phyloP scores from a whole-genome alignment of 2,888 invertebrate species.

The Eugnorisma glareosa region DNA sequence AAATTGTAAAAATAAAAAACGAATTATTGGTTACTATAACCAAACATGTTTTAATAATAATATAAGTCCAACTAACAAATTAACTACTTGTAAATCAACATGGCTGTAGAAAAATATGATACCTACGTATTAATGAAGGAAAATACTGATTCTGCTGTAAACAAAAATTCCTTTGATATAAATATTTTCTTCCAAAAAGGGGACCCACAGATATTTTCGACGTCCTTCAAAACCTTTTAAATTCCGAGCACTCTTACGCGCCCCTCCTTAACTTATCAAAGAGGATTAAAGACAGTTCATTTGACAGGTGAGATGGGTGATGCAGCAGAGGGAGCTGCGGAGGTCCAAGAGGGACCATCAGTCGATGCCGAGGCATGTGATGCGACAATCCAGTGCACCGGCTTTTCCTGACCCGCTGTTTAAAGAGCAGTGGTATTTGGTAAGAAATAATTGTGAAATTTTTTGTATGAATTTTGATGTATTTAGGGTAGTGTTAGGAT shows the following conservation, averaged over 20 bases:
- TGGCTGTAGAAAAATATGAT: not conserved
- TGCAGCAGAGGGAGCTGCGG: constrained; percentile 97
- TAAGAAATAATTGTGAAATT: constrained; percentile 87
- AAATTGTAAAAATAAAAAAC: too few species aligned
- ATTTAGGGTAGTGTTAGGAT: not conserved
- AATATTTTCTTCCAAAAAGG: not conserved
- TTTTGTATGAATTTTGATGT: not conserved
- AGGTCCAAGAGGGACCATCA: constrained; percentile 96
- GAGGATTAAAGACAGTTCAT: constrained; percentile 34
- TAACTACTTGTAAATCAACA: not conserved
- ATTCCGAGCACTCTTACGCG: constrained; percentile 21
- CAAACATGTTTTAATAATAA: too few species aligned
- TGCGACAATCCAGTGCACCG: constrained; percentile 87
- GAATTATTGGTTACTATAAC: too few species aligned
- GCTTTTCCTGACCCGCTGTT: constrained; percentile 97
- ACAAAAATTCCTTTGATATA: not conserved
- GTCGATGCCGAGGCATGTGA: constrained; percentile 84
- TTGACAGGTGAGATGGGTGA: constrained; percentile 96
- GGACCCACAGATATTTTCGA: not conserved
- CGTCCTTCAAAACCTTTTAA: constrained; percentile 12
- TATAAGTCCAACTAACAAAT: too few species aligned
- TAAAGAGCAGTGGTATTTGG: constrained; percentile 93
- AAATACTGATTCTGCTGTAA: not conserved
- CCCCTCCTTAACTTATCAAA: constrained; percentile 35
- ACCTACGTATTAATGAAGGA: not conserved